These are phyloP conservation scores for Heptranchias perlo DNA, from an alignment of 2,113 vertebrate genomes.

Conservation along the genomic window DNA sequence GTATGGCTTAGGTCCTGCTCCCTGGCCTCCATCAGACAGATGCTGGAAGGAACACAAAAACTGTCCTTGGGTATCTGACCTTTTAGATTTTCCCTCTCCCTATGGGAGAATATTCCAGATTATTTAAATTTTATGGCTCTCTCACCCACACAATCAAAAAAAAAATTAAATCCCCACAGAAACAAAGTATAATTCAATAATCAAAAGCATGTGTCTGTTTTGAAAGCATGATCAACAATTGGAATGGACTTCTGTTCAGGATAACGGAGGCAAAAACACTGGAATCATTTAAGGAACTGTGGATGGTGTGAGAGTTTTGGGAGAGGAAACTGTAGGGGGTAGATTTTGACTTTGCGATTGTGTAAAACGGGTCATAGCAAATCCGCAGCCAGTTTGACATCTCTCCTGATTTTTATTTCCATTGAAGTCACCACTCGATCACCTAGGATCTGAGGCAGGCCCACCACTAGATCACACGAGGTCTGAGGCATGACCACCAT, in stretches of 20 bases:
- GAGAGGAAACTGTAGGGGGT: not conserved
- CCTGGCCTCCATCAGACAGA: not conserved
- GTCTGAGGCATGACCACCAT: not conserved
- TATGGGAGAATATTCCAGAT: conserved; percentile 6
- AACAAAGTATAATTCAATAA: conserved; percentile 12
- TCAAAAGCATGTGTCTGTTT: conserved; percentile 28
- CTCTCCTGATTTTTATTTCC: not conserved
- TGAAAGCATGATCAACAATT: conserved; percentile 1
- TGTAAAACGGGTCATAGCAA: not conserved
- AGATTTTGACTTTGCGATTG: not conserved
- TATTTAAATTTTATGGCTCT: not conserved
- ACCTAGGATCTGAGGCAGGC: not conserved
- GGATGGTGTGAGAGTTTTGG: not conserved
- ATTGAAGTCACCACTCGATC: not conserved
- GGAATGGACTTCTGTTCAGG: not conserved
- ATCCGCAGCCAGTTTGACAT: no score
- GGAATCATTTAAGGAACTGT: not conserved
- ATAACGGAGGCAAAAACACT: not conserved
- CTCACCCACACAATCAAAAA: conserved; percentile 32
- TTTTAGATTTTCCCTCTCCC: conserved; percentile 17
- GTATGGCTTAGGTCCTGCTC: not conserved
- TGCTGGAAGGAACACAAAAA: conserved; percentile 25
- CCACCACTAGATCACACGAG: not conserved
- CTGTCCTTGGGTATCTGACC: conserved; percentile 15
- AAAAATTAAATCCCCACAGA: not conserved